These are phyloP conservation scores for Agapornis canus DNA, from an alignment of 2,797 vertebrate species.

Conservation along the genomic window DNA sequence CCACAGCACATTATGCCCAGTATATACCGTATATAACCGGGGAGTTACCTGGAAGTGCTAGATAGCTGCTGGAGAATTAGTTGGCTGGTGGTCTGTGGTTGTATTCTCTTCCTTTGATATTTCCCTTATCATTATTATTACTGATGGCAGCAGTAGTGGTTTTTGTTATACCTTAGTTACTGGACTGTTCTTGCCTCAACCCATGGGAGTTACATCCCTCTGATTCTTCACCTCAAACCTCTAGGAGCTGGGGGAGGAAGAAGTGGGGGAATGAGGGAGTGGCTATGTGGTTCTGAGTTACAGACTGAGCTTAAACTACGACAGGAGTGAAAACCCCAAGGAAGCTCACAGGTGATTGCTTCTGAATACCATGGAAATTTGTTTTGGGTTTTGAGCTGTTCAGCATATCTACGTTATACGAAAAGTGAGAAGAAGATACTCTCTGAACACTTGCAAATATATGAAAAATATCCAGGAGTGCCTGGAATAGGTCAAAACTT, in stretches of 20 bases:
- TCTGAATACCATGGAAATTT: not conserved
- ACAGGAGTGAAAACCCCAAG: not conserved
- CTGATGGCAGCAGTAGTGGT: not conserved
- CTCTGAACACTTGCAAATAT: not conserved
- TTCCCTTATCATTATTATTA: not conserved
- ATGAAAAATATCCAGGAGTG: not conserved
- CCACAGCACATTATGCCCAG: not conserved
- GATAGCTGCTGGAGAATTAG: not conserved
- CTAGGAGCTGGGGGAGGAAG: not conserved
- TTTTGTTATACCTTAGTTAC: not conserved
- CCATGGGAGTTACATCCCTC: not conserved
- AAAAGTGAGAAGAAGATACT: not conserved
- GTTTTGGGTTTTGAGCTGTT: not conserved
- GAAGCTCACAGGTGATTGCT: not conserved
- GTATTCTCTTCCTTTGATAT: not conserved
- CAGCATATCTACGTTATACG: not conserved
- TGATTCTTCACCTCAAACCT: not conserved
- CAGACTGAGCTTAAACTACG: not conserved
- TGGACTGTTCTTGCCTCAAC: not conserved
- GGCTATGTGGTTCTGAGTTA: not conserved
- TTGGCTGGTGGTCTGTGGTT: not conserved
- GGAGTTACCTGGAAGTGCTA: not conserved
- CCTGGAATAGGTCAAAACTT: not conserved
- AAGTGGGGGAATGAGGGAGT: rapidly evolving
- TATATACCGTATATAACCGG: no score